Percentiles rank a stretch among this genome's conserved stretches.
phyloP scores from a whole-genome alignment of 2,888 invertebrate species.

The Sphinx pinastri region DNA sequence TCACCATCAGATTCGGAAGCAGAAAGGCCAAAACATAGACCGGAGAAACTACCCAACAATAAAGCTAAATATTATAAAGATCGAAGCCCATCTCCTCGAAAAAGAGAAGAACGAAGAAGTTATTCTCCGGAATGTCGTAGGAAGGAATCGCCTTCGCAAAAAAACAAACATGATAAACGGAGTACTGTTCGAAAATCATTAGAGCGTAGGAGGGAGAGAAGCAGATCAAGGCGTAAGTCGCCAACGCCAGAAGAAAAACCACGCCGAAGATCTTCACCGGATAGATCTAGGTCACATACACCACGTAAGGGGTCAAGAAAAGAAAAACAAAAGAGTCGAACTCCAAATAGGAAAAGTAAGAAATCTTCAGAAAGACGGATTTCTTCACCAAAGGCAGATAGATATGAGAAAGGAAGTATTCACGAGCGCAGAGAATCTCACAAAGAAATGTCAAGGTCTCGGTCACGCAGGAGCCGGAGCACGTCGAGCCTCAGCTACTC shows the following conservation, averaged over 20 bases:
- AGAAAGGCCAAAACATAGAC: slow-evolving; percentile 54
- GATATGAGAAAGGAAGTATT: slow-evolving; percentile 46
- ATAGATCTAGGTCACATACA: slow-evolving; percentile 60
- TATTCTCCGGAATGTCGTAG: slow-evolving; percentile 54
- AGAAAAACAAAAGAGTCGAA: slow-evolving; percentile 53
- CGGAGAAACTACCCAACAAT: slow-evolving; percentile 49
- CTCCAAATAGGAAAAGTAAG: slow-evolving; percentile 54
- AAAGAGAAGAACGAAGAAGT: slow-evolving; percentile 53
- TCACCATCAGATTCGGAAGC: slow-evolving; percentile 64
- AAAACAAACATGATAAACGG: slow-evolving; percentile 55
- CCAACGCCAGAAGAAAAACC: slow-evolving; percentile 29
- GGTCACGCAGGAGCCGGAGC: slow-evolving; percentile 71
- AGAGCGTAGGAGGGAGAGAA: slow-evolving; percentile 53
- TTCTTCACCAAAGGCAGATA: slow-evolving; percentile 46
- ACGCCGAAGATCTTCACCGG: slow-evolving; percentile 40
- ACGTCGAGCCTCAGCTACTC: slow-evolving; percentile 87
- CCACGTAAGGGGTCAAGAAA: slow-evolving; percentile 54
- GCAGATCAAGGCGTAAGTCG: slow-evolving; percentile 41
- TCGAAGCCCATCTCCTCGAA: slow-evolving; percentile 45
- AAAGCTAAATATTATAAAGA: slow-evolving; percentile 57
- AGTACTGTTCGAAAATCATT: slow-evolving; percentile 49
- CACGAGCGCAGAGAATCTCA: slow-evolving; percentile 49
- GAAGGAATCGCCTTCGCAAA: slow-evolving; percentile 51
- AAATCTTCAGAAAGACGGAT: slow-evolving; percentile 51
- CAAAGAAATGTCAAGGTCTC: slow-evolving; percentile 54